These are phyloP conservation scores for Phoeniculus purpureus DNA, from an alignment of 2,797 vertebrate species.

Conservation along the genomic window DNA sequence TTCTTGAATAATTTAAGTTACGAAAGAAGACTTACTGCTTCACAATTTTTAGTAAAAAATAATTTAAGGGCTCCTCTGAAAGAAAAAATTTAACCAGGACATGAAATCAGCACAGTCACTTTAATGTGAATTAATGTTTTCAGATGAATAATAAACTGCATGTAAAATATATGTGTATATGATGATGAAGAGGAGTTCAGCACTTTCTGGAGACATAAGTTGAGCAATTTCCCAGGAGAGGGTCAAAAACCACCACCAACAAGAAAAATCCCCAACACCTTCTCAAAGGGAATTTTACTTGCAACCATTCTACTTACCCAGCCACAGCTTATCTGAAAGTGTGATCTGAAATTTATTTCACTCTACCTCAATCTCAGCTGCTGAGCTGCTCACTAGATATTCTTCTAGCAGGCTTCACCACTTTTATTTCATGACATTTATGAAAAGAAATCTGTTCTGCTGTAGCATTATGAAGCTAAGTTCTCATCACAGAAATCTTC, in stretches of 20 bases:
- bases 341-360: background rate
- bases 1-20: background rate
- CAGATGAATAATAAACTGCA: background rate
- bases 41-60: background rate
- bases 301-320: background rate
- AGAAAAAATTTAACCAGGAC: background rate
- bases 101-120: background rate
- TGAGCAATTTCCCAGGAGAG: background rate
- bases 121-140: background rate
- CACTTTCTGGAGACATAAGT: conserved; percentile 24
- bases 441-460: background rate
- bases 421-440: background rate
- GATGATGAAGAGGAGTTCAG: background rate
- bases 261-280: background rate
- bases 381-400: background rate
- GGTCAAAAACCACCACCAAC: background rate
- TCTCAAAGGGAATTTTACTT: background rate
- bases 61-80: background rate
- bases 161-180: background rate
- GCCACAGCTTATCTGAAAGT: background rate
- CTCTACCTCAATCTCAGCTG: background rate
- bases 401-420: background rate
- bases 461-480: background rate
- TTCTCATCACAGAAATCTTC: background rate
- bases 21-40: background rate